phyloP scores from a whole-genome alignment of 1,140 invertebrate species.

The Drosophila persimilis region DNA sequence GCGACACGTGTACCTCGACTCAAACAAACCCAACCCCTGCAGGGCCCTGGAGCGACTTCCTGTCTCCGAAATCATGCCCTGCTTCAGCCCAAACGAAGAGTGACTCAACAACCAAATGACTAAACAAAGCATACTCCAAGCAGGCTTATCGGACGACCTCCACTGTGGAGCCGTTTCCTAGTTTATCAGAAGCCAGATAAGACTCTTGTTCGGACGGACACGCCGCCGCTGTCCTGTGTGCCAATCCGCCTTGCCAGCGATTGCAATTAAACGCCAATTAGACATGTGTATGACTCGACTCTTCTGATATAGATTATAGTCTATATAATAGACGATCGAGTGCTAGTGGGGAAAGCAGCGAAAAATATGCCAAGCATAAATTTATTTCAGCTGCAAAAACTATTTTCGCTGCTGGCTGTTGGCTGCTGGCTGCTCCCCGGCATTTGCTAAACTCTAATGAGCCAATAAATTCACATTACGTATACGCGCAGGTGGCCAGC shows the following conservation, averaged over 20 bases:
- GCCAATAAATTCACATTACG: constrained; percentile 78
- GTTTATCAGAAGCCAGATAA: constrained; percentile 40
- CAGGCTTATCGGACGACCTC: constrained; percentile 27
- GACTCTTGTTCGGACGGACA: background rate
- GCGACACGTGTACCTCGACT: no score
- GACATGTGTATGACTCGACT: constrained; percentile 29
- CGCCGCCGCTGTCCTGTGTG: background rate
- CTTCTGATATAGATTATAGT: background rate
- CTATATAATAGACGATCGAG: constrained; percentile 13
- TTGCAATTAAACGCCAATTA: constrained; percentile 70
- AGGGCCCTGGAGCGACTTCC: background rate
- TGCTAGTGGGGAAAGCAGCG: background rate
- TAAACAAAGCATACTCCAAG: constrained; percentile 5
- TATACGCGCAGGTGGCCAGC: constrained; percentile 78
- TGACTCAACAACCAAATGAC: constrained; percentile 25
- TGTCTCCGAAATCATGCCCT: background rate
- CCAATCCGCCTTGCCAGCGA: constrained; percentile 13
- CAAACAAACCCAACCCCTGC: no score
- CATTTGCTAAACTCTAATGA: constrained; percentile 69
- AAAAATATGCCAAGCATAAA: constrained; percentile 32
- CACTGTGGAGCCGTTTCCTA: background rate
- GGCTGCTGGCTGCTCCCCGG: constrained; percentile 35
- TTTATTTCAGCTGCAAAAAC: constrained; percentile 21
- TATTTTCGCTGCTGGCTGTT: constrained; percentile 50
- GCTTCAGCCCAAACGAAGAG: no score